phyloP scores from a whole-genome alignment of 2,113 vertebrate genomes.

The Microtus oregoni region DNA sequence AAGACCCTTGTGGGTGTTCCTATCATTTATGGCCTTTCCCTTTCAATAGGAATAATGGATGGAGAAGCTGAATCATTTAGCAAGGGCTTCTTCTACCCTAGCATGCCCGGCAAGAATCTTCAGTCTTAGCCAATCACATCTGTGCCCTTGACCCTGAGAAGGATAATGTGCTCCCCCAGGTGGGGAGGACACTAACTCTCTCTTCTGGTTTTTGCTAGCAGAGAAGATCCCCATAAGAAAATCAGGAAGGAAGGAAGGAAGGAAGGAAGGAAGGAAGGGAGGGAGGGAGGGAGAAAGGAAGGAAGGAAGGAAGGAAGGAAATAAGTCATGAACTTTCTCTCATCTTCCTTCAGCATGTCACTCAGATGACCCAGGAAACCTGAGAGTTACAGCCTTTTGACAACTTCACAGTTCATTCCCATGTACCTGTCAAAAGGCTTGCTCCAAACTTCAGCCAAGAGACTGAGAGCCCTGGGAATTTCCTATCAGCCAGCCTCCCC shows the following conservation, averaged over 20 bases:
- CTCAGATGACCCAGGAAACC: background rate
- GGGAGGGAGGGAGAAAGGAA: too few species aligned
- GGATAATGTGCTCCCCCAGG: background rate
- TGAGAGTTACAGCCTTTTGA: rapidly evolving
- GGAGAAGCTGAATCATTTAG: background rate
- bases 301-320: too few species aligned
- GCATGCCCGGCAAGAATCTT: background rate
- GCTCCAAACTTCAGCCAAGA: background rate
- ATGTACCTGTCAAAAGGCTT: too few species aligned
- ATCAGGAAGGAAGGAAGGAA: too few species aligned
- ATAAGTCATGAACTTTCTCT: too few species aligned
- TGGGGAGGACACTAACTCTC: background rate
- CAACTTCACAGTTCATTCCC: background rate
- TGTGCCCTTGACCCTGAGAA: background rate
- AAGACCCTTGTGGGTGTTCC: background rate
- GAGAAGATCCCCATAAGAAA: background rate
- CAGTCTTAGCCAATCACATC: background rate
- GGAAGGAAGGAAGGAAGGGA: too few species aligned
- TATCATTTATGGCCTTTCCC: too few species aligned
- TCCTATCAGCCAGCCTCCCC: background rate
- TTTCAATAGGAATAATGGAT: background rate
- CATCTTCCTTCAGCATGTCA: background rate
- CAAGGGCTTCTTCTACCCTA: background rate
- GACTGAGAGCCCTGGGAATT: background rate
- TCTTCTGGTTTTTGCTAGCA: background rate